phyloP scores from a whole-genome alignment of 2,888 invertebrate genomes.

The Aromia moschata region DNA sequence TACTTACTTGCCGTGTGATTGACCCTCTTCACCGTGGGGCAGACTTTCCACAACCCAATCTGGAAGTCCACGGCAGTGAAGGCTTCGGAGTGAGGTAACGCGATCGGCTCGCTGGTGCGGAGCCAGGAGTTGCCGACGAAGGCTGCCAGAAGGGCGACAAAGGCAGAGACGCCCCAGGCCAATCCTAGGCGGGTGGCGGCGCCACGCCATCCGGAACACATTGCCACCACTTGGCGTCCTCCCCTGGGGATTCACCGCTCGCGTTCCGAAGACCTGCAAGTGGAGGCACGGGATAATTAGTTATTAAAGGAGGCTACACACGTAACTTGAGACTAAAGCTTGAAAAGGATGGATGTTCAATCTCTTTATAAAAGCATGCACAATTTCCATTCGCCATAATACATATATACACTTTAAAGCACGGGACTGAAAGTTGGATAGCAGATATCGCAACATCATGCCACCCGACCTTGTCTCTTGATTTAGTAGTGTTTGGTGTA shows the following conservation, averaged over 20 bases:
- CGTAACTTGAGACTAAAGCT: no score
- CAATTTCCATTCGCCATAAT: no score
- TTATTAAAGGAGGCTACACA: no score
- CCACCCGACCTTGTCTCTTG: no score
- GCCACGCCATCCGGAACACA: constrained; percentile 60
- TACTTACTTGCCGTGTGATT: constrained; percentile 64
- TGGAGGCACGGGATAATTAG: neutral
- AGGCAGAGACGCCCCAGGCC: constrained; percentile 62
- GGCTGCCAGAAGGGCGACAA: constrained; percentile 62
- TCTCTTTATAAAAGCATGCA: no score
- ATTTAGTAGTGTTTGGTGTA: no score
- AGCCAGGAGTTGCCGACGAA: constrained; percentile 66
- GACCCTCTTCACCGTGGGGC: constrained; percentile 62
- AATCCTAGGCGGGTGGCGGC: constrained; percentile 63
- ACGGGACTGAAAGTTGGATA: no score
- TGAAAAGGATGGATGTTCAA: no score
- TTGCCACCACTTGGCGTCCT: constrained; percentile 42
- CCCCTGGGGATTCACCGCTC: neutral
- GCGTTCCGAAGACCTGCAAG: neutral
- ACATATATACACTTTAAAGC: no score
- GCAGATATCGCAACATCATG: no score
- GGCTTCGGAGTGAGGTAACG: constrained; percentile 60
- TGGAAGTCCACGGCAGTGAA: constrained; percentile 64
- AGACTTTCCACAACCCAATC: constrained; percentile 66
- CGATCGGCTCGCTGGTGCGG: constrained; percentile 64